Base-by-base conservation (phyloP, 2,888 invertebrate species). In the Seira ritae region DNA sequence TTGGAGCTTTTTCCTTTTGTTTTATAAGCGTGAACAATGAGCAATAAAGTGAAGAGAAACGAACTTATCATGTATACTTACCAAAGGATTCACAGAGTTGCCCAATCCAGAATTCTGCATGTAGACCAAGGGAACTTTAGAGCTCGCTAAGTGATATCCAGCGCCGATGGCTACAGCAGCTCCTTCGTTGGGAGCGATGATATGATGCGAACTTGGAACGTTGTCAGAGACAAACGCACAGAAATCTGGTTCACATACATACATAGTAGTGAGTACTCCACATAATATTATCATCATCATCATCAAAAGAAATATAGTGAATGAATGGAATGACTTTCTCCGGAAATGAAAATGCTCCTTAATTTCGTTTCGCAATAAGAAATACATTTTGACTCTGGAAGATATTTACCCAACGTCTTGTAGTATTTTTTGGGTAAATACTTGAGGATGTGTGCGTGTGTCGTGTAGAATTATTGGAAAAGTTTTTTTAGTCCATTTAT, bases 81-180 rank as follows among this genome's bases (percentile, higher is more conserved):
- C 90, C 86, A 91, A 85, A 1, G 91, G 91, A 87, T 91, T 91
- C 3, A 91, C 90, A 65, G 90, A 90, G 87, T 91, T 91, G 22
- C 91, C 91, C 24, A 91, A 87, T 24, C 91, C 91, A 65, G 91
- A 91, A 87, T 91, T 91, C 90, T 91, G 91, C 78, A 92, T 88
- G 87, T 91, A 92, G 4, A 91, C 91, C 86, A 91, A 83, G 0
- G 90, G 90, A 23, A 89, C 88, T 85, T 90, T 90, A 17, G 91
- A 91, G 20, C 91, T 91, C 15, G 91, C 91, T 80, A 92, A 87
- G 87, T 92, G 91, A 88, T 91, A 91, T 1, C 91, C 92, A 67
- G 91, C 89, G 75, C 91, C 91, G 79, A 91, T 80, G n/a, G 90
- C 91, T 6, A 92, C 89, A 8, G 92, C 91, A 82, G 87, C 80